Conservation (phyloP, 2,113 vertebrate species). For the Isurus oxyrinchus region DNA sequence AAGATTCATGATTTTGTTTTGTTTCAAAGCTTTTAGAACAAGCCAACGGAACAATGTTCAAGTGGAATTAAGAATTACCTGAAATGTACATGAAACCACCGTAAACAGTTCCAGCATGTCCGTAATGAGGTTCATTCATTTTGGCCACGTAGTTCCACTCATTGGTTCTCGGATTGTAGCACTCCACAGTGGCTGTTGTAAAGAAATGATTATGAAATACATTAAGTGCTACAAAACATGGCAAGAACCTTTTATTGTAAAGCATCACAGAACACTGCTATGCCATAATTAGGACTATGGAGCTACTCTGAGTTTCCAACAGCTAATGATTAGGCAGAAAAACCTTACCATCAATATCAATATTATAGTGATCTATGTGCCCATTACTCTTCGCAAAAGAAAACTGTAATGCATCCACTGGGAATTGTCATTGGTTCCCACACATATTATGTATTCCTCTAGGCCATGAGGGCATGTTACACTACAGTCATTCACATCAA, state of each 20-base stretch:
- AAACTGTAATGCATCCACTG: neutral
- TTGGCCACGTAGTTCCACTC: constrained; percentile 98
- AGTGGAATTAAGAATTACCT: constrained; percentile 57
- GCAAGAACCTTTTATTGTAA: too few relatives aligned
- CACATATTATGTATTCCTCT: neutral
- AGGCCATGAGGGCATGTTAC: neutral
- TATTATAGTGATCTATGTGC: neutral
- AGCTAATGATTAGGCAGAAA: neutral
- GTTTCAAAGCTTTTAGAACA: neutral
- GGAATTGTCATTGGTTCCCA: too few relatives aligned
- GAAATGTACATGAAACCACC: constrained; percentile 98
- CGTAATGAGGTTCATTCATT: constrained; percentile 97
- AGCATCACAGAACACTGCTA: neutral
- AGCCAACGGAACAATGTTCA: neutral
- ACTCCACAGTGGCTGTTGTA: constrained; percentile 86
- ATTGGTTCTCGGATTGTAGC: constrained; percentile 94
- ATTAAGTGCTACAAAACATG: neutral
- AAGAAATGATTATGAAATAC: constrained; percentile 32
- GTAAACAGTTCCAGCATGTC: constrained; percentile 92
- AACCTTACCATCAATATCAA: neutral
- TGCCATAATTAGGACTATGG: neutral
- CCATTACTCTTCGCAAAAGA: neutral
- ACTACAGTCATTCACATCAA: neutral
- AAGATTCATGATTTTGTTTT: neutral
- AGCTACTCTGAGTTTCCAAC: neutral